Evolutionary conservation across 2,113 vertebrate species (phyloP).

Genomic region (Podarcis muralis): DNA sequence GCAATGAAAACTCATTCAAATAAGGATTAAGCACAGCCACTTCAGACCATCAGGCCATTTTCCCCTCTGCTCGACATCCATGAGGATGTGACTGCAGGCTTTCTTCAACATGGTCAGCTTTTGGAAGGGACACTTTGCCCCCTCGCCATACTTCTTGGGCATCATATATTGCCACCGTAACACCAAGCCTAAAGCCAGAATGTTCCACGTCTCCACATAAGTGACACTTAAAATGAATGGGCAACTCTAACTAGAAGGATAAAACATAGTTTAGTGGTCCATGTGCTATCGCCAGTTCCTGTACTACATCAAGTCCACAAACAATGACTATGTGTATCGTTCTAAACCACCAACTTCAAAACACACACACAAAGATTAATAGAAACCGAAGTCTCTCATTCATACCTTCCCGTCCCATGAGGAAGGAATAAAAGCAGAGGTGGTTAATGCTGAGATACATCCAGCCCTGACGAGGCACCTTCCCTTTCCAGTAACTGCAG

Average conservation of each 20-base stretch:
- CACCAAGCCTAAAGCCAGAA: background rate
- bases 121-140: background rate
- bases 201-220: background rate
- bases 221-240: background rate
- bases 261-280: background rate
- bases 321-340: background rate
- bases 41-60: background rate
- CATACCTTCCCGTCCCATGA: constrained; percentile 96
- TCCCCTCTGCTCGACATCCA: background rate
- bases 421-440: constrained; percentile 95
- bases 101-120: background rate
- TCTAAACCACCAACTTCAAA: background rate
- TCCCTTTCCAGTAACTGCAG: constrained; percentile 98
- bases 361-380: background rate
- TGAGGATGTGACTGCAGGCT: background rate
- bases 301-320: background rate
- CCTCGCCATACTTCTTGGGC: background rate
- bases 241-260: background rate
- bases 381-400: constrained; percentile 21
- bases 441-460: constrained; percentile 99
- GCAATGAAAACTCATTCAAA: background rate
- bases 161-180: background rate
- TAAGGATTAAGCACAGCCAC: background rate
- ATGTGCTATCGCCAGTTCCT: background rate
- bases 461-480: constrained; percentile 97